Evolutionary conservation across 1,140 invertebrate genomes (phyloP).

Genomic region (Diorhabda sublineata): DNA sequence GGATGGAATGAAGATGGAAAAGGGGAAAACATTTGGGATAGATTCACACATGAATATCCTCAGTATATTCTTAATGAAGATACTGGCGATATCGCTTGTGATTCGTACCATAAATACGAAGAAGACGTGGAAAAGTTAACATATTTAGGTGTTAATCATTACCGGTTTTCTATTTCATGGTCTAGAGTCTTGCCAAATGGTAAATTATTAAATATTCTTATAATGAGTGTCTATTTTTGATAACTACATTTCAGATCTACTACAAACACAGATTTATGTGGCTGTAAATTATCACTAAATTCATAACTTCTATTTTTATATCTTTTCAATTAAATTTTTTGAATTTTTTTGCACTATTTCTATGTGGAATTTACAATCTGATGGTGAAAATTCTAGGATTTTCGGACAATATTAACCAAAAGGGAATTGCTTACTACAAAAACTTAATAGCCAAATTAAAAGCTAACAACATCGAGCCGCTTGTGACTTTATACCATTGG

Average conservation of each 20-base stretch:
- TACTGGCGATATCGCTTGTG: slow-evolving; percentile 54
- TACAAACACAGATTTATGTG: no score
- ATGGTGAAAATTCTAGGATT: neutral
- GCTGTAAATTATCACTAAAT: neutral
- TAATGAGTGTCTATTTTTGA: no score
- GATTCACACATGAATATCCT: slow-evolving; percentile 47
- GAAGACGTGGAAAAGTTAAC: slow-evolving; percentile 53
- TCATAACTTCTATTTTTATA: slow-evolving; percentile 7
- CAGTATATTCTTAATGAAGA: slow-evolving; percentile 50
- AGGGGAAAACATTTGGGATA: slow-evolving; percentile 32
- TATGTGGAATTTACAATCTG: no score
- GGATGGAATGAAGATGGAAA: neutral
- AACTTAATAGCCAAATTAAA: slow-evolving; percentile 54
- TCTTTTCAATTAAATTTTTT: neutral
- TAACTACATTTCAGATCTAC: no score
- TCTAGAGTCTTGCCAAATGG: slow-evolving; percentile 43
- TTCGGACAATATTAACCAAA: slow-evolving; percentile 52
- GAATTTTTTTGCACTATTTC: no score
- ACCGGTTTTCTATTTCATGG: slow-evolving; percentile 62
- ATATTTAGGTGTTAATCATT: slow-evolving; percentile 50
- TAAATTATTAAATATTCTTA: neutral
- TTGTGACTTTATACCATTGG: slow-evolving; percentile 51
- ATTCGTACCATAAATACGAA: slow-evolving; percentile 57
- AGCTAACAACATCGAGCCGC: slow-evolving; percentile 49
- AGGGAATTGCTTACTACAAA: slow-evolving; percentile 63